phyloP scores from a whole-genome alignment of 2,797 vertebrate genomes.

The Rhinoraja longicauda region DNA sequence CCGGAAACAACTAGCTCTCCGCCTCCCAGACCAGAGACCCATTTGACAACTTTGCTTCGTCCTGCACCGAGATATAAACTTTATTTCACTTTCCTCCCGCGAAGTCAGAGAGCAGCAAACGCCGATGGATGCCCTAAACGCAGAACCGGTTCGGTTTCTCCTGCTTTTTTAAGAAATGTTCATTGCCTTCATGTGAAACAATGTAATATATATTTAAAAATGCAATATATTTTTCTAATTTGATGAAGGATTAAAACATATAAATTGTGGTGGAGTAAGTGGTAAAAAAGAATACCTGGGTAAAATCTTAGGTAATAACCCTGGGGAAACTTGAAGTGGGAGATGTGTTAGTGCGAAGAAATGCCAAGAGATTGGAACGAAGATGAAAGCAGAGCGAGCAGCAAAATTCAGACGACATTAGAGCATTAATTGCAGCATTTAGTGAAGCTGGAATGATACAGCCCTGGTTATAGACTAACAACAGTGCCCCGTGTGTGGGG shows the following conservation, averaged over 20 bases:
- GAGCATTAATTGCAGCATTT: neutral
- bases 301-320: neutral
- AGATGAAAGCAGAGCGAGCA: neutral
- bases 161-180: conserved; percentile 52
- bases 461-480: neutral
- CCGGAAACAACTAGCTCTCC: neutral
- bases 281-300: conserved; percentile 21
- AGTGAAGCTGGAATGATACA: neutral
- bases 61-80: conserved; percentile 7
- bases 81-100: neutral
- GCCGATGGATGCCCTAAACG: conserved; percentile 36
- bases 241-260: conserved; percentile 46
- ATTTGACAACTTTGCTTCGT: neutral
- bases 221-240: conserved; percentile 87
- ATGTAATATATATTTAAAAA: conserved; percentile 82
- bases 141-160: conserved; percentile 44
- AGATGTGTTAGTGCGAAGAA: neutral
- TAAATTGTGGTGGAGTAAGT: conserved; percentile 6
- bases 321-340: neutral
- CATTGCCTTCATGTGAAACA: conserved; percentile 67
- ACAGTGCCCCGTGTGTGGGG: neutral
- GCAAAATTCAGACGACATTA: conserved; percentile 4
- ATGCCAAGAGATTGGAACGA: neutral
- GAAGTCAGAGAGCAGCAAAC: neutral
- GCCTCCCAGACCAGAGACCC: neutral